Percentiles rank a stretch among this genome's conserved stretches.
These are phyloP conservation scores for Drosophila leontia DNA, from an alignment of 1,140 invertebrate genomes.

Conservation along the genomic window DNA sequence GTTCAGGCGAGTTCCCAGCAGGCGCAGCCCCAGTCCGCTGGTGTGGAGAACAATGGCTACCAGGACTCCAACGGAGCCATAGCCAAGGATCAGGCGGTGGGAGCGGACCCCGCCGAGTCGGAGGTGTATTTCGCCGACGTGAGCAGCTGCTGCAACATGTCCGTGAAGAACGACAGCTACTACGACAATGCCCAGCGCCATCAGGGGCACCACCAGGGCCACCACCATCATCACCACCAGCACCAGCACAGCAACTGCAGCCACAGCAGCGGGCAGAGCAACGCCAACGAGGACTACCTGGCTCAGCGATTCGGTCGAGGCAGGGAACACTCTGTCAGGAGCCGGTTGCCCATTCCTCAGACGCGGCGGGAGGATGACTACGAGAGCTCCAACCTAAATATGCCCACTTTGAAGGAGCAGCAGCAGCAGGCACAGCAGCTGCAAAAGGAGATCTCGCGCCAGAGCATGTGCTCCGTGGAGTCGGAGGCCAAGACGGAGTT, in stretches of 20 bases:
- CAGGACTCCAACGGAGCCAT: conserved; percentile 76
- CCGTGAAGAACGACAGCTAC: conserved; percentile 87
- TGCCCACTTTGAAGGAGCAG: conserved; percentile 57
- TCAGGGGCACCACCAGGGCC: conserved; percentile 54
- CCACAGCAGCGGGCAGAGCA: conserved; percentile 63
- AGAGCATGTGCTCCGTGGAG: conserved; percentile 85
- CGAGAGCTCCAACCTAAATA: conserved; percentile 72
- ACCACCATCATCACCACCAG: conserved; percentile 64
- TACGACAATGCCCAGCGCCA: conserved; percentile 77
- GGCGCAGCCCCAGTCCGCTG: conserved; percentile 38
- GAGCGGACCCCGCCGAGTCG: conserved; percentile 87
- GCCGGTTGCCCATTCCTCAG: conserved; percentile 87
- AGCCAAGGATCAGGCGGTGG: conserved; percentile 56
- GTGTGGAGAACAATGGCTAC: conserved; percentile 79
- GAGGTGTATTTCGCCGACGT: conserved; percentile 95
- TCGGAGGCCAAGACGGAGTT: conserved; percentile 85
- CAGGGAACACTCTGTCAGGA: conserved; percentile 87
- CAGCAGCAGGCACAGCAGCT: conserved; percentile 80
- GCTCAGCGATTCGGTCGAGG: conserved; percentile 85
- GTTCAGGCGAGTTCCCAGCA: conserved; percentile 21
- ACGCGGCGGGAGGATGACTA: conserved; percentile 81
- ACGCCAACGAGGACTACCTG: conserved; percentile 86
- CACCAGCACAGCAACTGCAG: conserved; percentile 76
- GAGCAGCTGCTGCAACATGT: conserved; percentile 93
- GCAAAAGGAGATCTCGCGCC: conserved; percentile 86